Evolutionary conservation across 2,113 vertebrate genomes (phyloP), one percentile per base, ranked within the genome.

Genomic region (Chauna torquata): DNA sequence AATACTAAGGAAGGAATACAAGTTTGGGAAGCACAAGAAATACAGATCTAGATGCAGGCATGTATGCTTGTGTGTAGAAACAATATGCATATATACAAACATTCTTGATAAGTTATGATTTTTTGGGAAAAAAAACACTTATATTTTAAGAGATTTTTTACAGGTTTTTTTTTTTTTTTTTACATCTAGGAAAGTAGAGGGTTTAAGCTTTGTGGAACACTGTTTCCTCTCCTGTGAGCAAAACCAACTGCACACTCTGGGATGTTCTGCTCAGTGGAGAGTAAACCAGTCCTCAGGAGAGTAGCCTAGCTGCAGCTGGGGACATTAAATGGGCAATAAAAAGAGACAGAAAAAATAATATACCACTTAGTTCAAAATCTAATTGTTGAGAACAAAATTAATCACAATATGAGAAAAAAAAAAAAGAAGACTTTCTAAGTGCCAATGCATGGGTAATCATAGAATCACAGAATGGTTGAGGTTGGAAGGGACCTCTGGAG

Each of bases 81-180:
- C 16, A 57, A 22, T 13, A 82, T 4, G 7, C 3, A 16, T 54
- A 49, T 13, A 65, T 15, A 22, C 2, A 82, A 47, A 13, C 3
- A 17, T 74, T 49, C 8, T 79, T 82, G n/a, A 11, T 12, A 23
- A 30, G 16, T 49, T 69, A 55, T 13, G 1, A 38, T 68, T 82
- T 69, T n/a, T 20, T 5, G 3, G 5, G 9, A 1, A 3, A 2
- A 17, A 18, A 45, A 36, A 12, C 1, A 34, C 8, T 40, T 54
- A 8, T 55, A 52, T 64, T 86, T 82, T n/a, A 55, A 64, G 6
- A 30, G 45, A 27, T 64, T 86, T 86, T 66, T 59, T 86, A 57
- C 30, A 8, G 38, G 42, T 45, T 42, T 19, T 65, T 66, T 65
- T 65, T 57, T 45, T 42, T 19, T 65, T 66, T 65, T 65, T 65